Evolutionary conservation across 2,113 vertebrate genomes (phyloP), one percentile per base, ranked within the genome.

Genomic region (Petrocephalus microphthalmus): DNA sequence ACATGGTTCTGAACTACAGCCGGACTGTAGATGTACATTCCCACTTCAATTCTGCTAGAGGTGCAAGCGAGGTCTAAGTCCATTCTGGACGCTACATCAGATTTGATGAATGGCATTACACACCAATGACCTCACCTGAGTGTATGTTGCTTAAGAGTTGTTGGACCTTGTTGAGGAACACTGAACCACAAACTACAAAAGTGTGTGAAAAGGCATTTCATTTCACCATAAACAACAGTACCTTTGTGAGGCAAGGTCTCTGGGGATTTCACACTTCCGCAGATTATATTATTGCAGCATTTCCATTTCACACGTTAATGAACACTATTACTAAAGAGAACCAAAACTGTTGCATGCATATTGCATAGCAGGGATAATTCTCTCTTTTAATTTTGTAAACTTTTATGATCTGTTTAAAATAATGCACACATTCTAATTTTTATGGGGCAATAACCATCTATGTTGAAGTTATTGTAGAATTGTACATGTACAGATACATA

Each of bases 1-100:
- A 95, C 94, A 22, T 92, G 89, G 84, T 89, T 96, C 0, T 96
- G 91, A 92, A 15, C 25, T 20, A 42, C 0, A 25, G 7, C 85
- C 13, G 3, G 53, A 19, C 3, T 88, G 5, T 57, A 64, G 17
- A 86, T 42, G 7, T 64, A 7, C 10, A 37, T 42, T 42, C 8
- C 25, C 25, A 85, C n/a, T 33, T 29, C 53, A 15, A 53, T 53
- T 33, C 84, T 37, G 52, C 49, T 11, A 53, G 5, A 85, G n/a
- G 22, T 19, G n/a, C 83, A 84, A 53, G 22, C 2, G 0, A 51
- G 7, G 25, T n/a, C 25, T 47, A 52, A 85, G 25, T 54, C 25
- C 52, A 85, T 83, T 20, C n/a, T 37, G 54, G 85, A 1, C 22
- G 47, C 19, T 49, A 45, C 47, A 87, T 51, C 45, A 52, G 17